Conservation (phyloP, 2,797 vertebrate species). For the Cottoperca gobio region DNA sequence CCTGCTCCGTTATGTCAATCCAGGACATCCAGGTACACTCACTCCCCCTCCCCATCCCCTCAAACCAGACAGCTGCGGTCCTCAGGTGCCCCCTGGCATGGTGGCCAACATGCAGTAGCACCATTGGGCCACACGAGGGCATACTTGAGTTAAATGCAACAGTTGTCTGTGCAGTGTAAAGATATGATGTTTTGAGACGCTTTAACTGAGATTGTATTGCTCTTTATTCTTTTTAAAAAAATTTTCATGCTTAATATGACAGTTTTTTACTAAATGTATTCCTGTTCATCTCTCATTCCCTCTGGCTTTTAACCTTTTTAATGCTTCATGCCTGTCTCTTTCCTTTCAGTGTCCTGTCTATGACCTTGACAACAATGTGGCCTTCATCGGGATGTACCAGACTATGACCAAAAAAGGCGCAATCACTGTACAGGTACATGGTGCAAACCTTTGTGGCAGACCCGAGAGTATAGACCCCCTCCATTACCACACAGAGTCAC, state of each 20-base stretch:
- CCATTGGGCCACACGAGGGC: slow-evolving; percentile 23
- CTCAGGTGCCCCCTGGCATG: slow-evolving; percentile 16
- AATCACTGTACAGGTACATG: slow-evolving; percentile 95
- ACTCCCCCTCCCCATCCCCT: neutral
- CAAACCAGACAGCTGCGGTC: slow-evolving; percentile 17
- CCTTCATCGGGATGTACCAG: slow-evolving; percentile 98
- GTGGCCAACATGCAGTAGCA: slow-evolving; percentile 21
- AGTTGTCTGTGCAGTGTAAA: neutral
- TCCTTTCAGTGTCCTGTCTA: slow-evolving; percentile 93
- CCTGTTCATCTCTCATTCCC: fast-evolving
- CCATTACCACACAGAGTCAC: too few species aligned
- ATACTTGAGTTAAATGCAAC: neutral
- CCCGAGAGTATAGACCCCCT: neutral
- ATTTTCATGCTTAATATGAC: neutral
- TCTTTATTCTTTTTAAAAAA: neutral
- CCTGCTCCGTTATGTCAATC: slow-evolving; percentile 97
- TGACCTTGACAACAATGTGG: slow-evolving; percentile 98
- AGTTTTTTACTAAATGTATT: neutral
- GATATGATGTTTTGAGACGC: neutral
- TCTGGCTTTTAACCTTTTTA: neutral
- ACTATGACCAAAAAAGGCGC: slow-evolving; percentile 98
- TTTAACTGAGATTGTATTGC: neutral
- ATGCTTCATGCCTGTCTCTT: neutral
- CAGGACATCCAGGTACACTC: slow-evolving; percentile 93
- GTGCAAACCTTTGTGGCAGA: neutral